Conservation (phyloP, 2,888 invertebrate species). For the Liposcelis brunnea region DNA sequence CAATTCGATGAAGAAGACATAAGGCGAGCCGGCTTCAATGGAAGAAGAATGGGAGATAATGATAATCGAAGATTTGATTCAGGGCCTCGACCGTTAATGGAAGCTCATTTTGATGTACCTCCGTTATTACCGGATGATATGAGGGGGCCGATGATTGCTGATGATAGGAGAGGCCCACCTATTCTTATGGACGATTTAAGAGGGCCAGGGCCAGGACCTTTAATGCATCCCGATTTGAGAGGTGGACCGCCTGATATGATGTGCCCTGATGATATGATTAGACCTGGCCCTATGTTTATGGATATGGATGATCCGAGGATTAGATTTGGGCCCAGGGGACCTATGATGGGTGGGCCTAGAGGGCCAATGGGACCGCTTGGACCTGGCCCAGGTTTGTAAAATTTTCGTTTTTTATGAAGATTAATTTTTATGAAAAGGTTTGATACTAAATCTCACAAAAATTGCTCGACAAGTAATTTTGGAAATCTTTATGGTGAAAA, state of each 20-base stretch:
- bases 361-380: constrained; percentile 26
- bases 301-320: constrained; percentile 4
- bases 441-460: too few species aligned
- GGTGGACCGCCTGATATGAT: constrained; percentile 1
- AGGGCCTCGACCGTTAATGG: neutral
- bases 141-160: neutral
- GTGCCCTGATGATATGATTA: neutral
- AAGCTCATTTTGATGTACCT: neutral
- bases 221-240: constrained; percentile 4
- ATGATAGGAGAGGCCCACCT: neutral
- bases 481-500: too few species aligned
- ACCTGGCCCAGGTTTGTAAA: constrained; percentile 23
- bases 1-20: neutral
- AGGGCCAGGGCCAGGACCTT: neutral
- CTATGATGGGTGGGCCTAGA: constrained; percentile 23
- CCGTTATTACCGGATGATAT: neutral
- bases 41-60: constrained; percentile 5
- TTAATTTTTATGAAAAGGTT: neutral
- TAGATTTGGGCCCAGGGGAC: constrained; percentile 21
- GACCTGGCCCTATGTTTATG: neutral
- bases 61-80: neutral
- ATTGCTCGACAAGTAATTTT: too few species aligned
- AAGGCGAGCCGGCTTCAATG: neutral
- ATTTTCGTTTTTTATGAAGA: constrained; percentile 14
- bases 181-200: neutral